Evolutionary conservation across 2,797 vertebrate species (phyloP).

Genomic region (Cygnus olor): DNA sequence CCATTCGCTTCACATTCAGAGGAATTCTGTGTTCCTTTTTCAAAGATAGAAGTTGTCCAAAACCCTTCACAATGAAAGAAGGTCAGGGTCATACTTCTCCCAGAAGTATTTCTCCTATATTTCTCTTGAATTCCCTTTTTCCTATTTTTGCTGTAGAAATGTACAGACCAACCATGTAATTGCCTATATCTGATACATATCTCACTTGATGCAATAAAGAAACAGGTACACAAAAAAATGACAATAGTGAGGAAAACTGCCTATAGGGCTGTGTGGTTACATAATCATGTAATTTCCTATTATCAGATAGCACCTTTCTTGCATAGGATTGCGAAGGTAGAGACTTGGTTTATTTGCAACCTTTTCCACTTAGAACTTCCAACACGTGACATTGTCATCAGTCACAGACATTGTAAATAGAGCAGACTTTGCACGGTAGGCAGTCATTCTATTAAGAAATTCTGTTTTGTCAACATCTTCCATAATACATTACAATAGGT

Average conservation of each 20-base stretch:
- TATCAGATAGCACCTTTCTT: not conserved
- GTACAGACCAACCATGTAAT: not conserved
- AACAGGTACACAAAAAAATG: not conserved
- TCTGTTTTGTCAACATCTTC: not conserved
- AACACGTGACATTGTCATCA: not conserved
- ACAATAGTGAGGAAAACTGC: not conserved
- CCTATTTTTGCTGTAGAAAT: not conserved
- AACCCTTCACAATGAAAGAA: not conserved
- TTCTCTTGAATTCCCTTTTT: not conserved
- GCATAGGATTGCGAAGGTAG: not conserved
- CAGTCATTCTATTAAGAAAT: slow-evolving; percentile 3
- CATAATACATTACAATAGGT: not conserved
- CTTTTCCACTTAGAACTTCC: not conserved
- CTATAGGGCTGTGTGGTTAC: not conserved
- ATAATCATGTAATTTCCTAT: not conserved
- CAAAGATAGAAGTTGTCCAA: not conserved
- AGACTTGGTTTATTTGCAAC: not conserved
- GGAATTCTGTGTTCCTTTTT: not conserved
- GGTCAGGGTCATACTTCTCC: not conserved
- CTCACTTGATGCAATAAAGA: not conserved
- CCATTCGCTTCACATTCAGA: not conserved
- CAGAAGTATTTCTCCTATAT: not conserved
- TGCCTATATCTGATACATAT: not conserved
- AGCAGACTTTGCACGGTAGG: not conserved
- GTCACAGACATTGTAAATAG: slow-evolving; percentile 5